Conservation (phyloP, 2,797 vertebrate genomes). For the Carduelis carduelis region DNA sequence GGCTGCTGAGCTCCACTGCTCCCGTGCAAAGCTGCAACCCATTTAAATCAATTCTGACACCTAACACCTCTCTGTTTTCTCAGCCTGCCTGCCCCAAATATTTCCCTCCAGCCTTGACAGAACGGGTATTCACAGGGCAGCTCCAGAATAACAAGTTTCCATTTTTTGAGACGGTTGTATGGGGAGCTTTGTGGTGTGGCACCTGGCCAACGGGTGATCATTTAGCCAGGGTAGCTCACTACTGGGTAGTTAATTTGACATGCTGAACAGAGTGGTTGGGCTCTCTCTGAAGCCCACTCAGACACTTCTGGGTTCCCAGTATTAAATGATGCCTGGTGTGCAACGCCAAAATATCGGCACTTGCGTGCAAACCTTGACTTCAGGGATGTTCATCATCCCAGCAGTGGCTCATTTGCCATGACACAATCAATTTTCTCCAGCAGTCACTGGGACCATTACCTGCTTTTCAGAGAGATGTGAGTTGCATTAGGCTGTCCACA, state of each 20-base stretch:
- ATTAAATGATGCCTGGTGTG: conserved; percentile 71
- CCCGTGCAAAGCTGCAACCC: background rate
- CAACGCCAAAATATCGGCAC: conserved; percentile 45
- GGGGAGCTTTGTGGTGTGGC: conserved; percentile 73
- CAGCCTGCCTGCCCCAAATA: conserved; percentile 66
- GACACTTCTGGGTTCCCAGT: conserved; percentile 14
- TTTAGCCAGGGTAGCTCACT: conserved; percentile 54
- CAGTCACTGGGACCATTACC: conserved; percentile 25
- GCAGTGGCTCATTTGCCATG: conserved; percentile 40
- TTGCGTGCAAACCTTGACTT: conserved; percentile 59
- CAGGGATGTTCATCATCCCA: conserved; percentile 54
- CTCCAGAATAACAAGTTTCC: conserved; percentile 73
- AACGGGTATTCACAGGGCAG: conserved; percentile 63
- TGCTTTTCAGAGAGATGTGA: conserved; percentile 19
- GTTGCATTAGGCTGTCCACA: conserved; percentile 24
- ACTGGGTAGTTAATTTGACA: conserved; percentile 65
- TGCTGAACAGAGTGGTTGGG: conserved; percentile 47
- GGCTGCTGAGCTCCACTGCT: conserved; percentile 9
- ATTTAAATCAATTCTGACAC: conserved; percentile 75
- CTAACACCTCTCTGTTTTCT: conserved; percentile 72
- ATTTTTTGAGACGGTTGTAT: conserved; percentile 64
- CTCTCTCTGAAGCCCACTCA: conserved; percentile 51
- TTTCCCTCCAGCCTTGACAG: conserved; percentile 72
- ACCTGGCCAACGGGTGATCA: conserved; percentile 63
- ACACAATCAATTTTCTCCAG: conserved; percentile 67